A percentile compares a stretch with the other conserved stretches of the same genome.
Evolutionary conservation across 2,113 vertebrate genomes (phyloP).

Genomic region (Paramormyrops kingsleyae): DNA sequence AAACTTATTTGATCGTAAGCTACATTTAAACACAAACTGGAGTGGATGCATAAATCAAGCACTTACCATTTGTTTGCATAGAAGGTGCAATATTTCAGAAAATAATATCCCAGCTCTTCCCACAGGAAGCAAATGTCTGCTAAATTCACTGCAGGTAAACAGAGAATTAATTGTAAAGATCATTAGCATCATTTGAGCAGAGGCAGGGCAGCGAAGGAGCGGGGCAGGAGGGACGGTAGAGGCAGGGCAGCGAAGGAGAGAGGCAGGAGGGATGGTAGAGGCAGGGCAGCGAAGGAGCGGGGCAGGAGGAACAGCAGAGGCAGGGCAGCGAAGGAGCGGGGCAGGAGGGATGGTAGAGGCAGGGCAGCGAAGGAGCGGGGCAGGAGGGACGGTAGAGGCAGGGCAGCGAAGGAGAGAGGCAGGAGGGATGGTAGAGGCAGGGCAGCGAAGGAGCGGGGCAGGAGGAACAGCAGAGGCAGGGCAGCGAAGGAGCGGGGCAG

Average conservation of each 20-base stretch:
- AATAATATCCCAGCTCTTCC: conserved; percentile 91
- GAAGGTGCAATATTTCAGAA: conserved; percentile 97
- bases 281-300: too few relatives aligned
- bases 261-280: background rate
- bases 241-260: too few relatives aligned
- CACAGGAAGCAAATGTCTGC: conserved; percentile 94
- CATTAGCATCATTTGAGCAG: background rate
- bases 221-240: background rate
- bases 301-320: background rate
- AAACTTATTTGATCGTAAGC: background rate
- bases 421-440: background rate
- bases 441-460: background rate
- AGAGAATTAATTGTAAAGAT: conserved; percentile 4
- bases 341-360: background rate
- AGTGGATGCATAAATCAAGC: background rate
- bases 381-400: background rate
- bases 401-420: too few relatives aligned
- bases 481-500: background rate
- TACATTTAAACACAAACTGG: background rate
- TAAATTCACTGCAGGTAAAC: conserved; percentile 82
- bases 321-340: too few relatives aligned
- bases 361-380: background rate
- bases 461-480: background rate
- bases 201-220: background rate
- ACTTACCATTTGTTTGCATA: conserved; percentile 99